These are phyloP conservation scores for Brachyrhaphis roseni DNA, from an alignment of 2,797 vertebrate genomes.

Conservation along the genomic window DNA sequence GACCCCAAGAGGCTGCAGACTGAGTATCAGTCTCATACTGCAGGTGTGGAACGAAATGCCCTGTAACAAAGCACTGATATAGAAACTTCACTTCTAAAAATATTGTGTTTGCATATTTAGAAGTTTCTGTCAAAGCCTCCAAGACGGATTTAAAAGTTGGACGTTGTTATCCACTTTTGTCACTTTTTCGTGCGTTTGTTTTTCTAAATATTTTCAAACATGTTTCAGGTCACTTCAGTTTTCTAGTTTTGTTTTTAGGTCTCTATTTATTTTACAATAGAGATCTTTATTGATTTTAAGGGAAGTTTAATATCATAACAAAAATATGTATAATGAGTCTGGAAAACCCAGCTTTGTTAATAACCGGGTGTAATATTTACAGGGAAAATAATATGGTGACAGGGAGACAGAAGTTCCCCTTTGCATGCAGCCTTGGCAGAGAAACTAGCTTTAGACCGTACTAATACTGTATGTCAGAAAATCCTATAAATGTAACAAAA, in stretches of 20 bases:
- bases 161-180: background rate
- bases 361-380: background rate
- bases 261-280: background rate
- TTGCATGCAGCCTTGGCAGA: background rate
- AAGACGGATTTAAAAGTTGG: background rate
- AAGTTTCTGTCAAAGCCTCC: background rate
- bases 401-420: background rate
- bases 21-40: slow-evolving; percentile 58
- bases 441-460: background rate
- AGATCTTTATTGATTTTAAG: background rate
- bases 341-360: background rate
- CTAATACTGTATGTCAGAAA: background rate
- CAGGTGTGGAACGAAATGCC: slow-evolving; percentile 46
- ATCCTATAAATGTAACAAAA: background rate
- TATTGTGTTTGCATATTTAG: background rate
- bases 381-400: background rate
- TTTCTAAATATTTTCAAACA: background rate
- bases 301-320: background rate
- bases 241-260: background rate
- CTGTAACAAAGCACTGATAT: slow-evolving; percentile 4
- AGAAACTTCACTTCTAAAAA: background rate
- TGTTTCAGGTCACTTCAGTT: background rate
- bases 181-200: background rate
- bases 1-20: slow-evolving; percentile 46
- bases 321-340: background rate